Conservation (phyloP, 2,888 invertebrate genomes). For the Cyclophora albipunctata region DNA sequence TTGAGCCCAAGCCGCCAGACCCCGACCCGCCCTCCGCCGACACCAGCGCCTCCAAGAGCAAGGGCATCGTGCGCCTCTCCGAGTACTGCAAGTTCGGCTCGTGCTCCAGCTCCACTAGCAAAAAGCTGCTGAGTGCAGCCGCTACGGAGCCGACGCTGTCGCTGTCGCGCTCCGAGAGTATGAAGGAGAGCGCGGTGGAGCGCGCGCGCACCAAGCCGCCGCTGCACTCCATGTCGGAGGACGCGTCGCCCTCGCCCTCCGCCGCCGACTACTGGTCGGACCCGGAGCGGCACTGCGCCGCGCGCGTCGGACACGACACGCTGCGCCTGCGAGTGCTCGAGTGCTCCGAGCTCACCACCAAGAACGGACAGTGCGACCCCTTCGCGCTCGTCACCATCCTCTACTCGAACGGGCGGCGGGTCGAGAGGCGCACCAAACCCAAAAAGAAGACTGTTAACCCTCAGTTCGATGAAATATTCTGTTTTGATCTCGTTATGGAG, state of each 20-base stretch:
- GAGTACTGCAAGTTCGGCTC: conserved; percentile 71
- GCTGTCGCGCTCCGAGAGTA: conserved; percentile 65
- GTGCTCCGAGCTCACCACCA: conserved; percentile 90
- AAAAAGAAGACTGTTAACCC: conserved; percentile 94
- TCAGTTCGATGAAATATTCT: conserved; percentile 90
- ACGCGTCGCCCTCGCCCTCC: conserved; percentile 58
- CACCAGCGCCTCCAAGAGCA: conserved; percentile 46
- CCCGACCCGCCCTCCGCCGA: conserved; percentile 51
- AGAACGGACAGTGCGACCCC: conserved; percentile 93
- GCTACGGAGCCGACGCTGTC: conserved; percentile 59
- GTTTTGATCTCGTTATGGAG: conserved; percentile 81
- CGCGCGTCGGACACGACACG: conserved; percentile 63
- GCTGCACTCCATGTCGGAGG: conserved; percentile 62
- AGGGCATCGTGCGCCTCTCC: conserved; percentile 57
- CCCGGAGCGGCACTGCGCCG: conserved; percentile 65
- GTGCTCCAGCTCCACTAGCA: conserved; percentile 65
- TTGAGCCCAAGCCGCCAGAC: conserved; percentile 71
- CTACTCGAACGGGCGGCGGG: conserved; percentile 86
- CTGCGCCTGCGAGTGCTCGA: conserved; percentile 82
- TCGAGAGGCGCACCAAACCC: conserved; percentile 87
- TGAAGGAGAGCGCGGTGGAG: conserved; percentile 51
- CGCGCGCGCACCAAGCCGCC: conserved; percentile 61
- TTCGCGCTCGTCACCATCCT: conserved; percentile 87
- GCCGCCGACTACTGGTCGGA: conserved; percentile 72
- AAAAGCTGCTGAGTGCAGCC: conserved; percentile 56